Base-by-base conservation (phyloP, 30 jellyfish, hydroid and myxozoan genomes). In the Clytia hemisphaerica region DNA sequence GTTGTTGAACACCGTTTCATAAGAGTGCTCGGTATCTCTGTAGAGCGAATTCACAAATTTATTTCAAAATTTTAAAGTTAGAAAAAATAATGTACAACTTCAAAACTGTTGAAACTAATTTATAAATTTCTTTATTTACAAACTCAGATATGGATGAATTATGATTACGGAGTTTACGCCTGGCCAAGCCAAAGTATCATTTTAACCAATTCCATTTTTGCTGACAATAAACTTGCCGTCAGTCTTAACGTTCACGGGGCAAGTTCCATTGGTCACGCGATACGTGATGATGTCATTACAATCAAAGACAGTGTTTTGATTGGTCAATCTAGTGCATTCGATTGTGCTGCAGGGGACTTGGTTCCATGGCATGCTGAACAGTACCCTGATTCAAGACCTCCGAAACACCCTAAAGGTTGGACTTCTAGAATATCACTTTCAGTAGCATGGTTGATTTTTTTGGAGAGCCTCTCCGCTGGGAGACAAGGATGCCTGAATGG, bases 121-220 rank as follows among this genome's bases (percentile, higher is more conserved):
- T n/a, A n/a, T n/a, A n/a, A n/a, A n/a, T n/a, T n/a, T n/a, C n/a
- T n/a, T n/a, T n/a, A n/a, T n/a, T n/a, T n/a, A n/a, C n/a, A n/a
- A n/a, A n/a, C n/a, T n/a, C n/a, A n/a, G n/a, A n/a, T n/a, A 5
- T 89, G 98, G 98, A 89, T 68, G 61, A 70, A 69, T 60, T 89
- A 21, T 21, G 98, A 89, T 31, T 89, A 67, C 72, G 98, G 98
- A 1, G 74, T 89, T 19, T 81, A 67, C 59, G 87, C 91, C n/a
- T 89, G 72, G 73, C 93, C 95, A 12, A n/a, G 35, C 16, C 36
- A 90, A 30, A 46, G 74, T 21, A 48, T 82, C 15, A 57, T 69
- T 46, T 92, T 89, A 18, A 38, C 81, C 34, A 64, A 81, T 29
- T 68, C 79, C 76, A 89, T 83, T 3, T 21, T 82, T 62, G 98